A percentile compares a stretch with the other conserved stretches of the same genome.
These are phyloP conservation scores for Macroglossus sobrinus DNA, from an alignment of 2,113 vertebrate genomes.

Conservation along the genomic window DNA sequence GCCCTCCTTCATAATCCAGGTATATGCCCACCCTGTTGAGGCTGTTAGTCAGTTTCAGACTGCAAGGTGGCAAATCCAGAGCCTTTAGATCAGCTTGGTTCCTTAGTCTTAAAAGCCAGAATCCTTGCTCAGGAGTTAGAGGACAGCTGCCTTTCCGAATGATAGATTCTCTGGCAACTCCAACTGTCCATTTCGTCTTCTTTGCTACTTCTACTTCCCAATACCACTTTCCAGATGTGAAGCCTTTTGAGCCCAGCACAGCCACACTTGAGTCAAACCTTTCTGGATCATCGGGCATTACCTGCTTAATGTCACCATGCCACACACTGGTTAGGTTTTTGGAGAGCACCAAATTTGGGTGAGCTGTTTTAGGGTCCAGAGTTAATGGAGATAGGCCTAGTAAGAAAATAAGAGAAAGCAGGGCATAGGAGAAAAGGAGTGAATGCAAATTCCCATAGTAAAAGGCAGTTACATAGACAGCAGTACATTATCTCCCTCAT, in stretches of 20 bases:
- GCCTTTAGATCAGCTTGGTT: constrained; percentile 77
- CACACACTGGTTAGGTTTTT: constrained; percentile 73
- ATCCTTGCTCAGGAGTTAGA: constrained; percentile 78
- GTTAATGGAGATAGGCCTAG: constrained; percentile 75
- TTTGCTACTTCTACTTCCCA: constrained; percentile 80
- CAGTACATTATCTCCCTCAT: not conserved
- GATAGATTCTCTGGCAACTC: constrained; percentile 77
- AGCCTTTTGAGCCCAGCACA: constrained; percentile 76
- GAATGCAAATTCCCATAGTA: not conserved
- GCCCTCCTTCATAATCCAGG: constrained; percentile 79
- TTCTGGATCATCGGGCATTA: constrained; percentile 74
- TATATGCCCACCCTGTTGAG: constrained; percentile 75
- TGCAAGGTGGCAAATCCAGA: constrained; percentile 71
- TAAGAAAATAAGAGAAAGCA: constrained; percentile 32
- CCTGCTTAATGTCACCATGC: constrained; percentile 71
- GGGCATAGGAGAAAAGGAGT: not conserved
- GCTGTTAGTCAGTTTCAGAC: not conserved
- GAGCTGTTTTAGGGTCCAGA: constrained; percentile 79
- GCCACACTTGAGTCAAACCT: constrained; percentile 80
- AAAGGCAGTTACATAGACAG: not conserved
- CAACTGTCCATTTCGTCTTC: constrained; percentile 82
- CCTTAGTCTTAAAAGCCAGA: constrained; percentile 80
- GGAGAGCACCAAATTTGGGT: constrained; percentile 80
- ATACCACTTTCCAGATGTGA: constrained; percentile 78
- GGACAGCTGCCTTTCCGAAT: constrained; percentile 78